A percentile compares a stretch with the other conserved stretches of the same genome.
Conservation (phyloP, 2,797 vertebrate genomes). For the Vireo griseus region DNA sequence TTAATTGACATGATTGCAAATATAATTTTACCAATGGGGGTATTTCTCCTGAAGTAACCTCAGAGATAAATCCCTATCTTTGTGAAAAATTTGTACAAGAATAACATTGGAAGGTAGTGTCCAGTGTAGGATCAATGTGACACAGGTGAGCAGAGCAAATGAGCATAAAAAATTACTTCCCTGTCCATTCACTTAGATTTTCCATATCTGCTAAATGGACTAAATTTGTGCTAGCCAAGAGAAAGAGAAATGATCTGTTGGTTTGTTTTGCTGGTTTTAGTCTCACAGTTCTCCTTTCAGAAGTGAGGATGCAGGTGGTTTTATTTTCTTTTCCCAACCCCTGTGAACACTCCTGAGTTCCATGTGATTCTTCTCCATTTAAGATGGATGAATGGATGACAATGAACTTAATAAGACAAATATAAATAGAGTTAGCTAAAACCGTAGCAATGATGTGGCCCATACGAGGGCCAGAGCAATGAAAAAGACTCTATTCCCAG, state of each 20-base stretch:
- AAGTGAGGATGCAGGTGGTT: not conserved
- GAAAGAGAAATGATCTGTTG: not conserved
- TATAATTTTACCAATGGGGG: not conserved
- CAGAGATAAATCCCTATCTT: not conserved
- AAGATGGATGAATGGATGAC: not conserved
- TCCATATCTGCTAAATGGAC: not conserved
- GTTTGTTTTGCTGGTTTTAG: not conserved
- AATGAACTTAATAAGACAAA: not conserved
- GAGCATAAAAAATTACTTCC: not conserved
- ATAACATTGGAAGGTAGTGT: not conserved
- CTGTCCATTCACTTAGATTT: not conserved
- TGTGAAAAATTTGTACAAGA: not conserved
- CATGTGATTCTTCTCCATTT: not conserved
- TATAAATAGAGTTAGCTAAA: not conserved
- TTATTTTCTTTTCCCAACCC: not conserved
- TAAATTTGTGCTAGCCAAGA: not conserved
- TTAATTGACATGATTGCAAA: not conserved
- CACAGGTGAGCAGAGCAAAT: not conserved
- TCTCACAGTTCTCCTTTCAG: not conserved
- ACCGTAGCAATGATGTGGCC: not conserved
- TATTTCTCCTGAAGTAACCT: not conserved
- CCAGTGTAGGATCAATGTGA: not conserved
- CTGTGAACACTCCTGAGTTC: not conserved
- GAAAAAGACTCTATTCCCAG: no score
- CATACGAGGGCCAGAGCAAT: no score